A percentile compares a stretch with the other conserved stretches of the same genome.
Conservation (phyloP, 2,113 vertebrate species). For the Microcebus jonahi region DNA sequence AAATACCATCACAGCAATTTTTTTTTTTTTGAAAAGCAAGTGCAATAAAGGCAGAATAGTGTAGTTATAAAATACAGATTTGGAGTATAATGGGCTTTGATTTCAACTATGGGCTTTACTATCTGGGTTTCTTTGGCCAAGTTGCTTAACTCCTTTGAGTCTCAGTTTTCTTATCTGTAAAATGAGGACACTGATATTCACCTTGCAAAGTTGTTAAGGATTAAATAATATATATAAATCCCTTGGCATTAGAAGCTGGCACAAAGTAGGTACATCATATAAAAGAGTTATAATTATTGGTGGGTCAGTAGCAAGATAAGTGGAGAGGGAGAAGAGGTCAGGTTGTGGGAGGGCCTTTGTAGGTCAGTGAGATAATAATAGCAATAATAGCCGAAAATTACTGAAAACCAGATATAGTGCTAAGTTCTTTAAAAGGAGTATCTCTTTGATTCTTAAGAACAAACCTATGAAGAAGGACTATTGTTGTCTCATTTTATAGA, state of each 20-base stretch:
- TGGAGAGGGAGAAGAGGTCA: not conserved
- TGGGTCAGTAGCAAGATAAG: not conserved
- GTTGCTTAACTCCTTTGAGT: not conserved
- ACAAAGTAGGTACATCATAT: not conserved
- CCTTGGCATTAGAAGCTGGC: not conserved
- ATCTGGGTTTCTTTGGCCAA: not conserved
- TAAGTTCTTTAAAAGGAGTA: not conserved
- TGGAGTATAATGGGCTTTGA: not conserved
- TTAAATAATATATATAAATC: not conserved
- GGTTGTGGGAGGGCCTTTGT: not conserved
- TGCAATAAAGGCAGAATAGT: not conserved
- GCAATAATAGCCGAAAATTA: not conserved
- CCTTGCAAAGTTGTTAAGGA: not conserved
- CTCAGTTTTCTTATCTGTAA: not conserved
- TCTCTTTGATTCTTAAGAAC: not conserved
- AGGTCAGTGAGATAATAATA: not conserved
- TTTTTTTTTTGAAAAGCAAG: not conserved
- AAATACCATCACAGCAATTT: not conserved
- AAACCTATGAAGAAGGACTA: not conserved
- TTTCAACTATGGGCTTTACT: not conserved
- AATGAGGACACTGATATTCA: not conserved
- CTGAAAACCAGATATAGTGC: not conserved
- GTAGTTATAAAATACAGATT: not conserved
- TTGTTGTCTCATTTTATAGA: not conserved
- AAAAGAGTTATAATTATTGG: not conserved